These are phyloP conservation scores for Julus scanicus DNA, from an alignment of 2,888 invertebrate genomes.

Conservation along the genomic window DNA sequence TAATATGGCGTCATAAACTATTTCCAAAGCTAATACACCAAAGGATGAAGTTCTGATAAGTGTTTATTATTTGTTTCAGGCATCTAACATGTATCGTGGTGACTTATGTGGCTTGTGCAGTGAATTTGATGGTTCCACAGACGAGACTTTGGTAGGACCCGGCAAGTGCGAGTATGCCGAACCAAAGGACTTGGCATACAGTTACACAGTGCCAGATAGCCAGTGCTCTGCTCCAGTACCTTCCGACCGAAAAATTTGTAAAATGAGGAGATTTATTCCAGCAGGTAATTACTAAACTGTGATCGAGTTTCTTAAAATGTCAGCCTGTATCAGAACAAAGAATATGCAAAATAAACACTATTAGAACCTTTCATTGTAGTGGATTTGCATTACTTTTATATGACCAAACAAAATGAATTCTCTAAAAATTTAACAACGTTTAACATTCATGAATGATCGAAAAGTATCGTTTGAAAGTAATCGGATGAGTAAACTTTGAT, in stretches of 20 bases:
- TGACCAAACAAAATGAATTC: too few species aligned
- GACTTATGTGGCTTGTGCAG: constrained; percentile 54
- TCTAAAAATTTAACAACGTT: too few species aligned
- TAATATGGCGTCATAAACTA: neutral
- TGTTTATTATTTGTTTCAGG: neutral
- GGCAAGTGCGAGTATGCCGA: constrained; percentile 52
- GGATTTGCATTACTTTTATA: neutral
- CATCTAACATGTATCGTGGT: constrained; percentile 54
- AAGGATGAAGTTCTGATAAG: neutral
- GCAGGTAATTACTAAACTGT: neutral
- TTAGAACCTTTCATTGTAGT: neutral
- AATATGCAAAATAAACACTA: neutral
- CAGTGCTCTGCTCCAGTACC: constrained; percentile 48
- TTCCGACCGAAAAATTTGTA: constrained; percentile 49
- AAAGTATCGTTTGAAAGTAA: too few species aligned
- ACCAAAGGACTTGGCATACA: constrained; percentile 22
- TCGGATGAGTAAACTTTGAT: too few species aligned
- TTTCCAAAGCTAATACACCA: neutral
- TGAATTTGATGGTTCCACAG: constrained; percentile 53
- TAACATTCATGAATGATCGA: too few species aligned
- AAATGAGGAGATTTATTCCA: neutral
- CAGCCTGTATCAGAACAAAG: neutral
- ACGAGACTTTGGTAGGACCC: constrained; percentile 52
- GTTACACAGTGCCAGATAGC: constrained; percentile 40
- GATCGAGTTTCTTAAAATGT: neutral